Base-by-base conservation (phyloP, 2,113 vertebrate genomes). In the Falco punctatus region DNA sequence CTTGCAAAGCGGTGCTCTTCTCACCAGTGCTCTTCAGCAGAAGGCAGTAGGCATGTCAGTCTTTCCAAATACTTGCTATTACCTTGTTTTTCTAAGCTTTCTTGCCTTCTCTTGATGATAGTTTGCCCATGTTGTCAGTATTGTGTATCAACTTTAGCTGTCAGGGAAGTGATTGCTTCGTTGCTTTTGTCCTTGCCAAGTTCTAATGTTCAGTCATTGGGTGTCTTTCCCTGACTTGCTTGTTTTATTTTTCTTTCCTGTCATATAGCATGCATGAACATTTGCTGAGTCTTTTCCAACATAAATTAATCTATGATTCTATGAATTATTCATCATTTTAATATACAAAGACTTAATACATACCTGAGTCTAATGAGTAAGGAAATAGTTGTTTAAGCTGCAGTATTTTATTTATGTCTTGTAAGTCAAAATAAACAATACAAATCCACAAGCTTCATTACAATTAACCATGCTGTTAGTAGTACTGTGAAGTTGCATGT, bases 381-480 rank as follows among this genome's bases (percentile, higher is more conserved):
- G 82, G 58, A 94, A 90, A 74, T 71, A 67, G 40, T 89, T 94
- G 72, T 81, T 90, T 73, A 74, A 88, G 27, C 17, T 82, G 51
- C 58, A 65, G 30, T 49, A 46, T 62, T 83, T 92, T 49, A 81
- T 81, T 94, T 92, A 15, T 70, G 23, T 78, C 33, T 94, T 59
- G 52, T 55, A 88, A 61, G n/a, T 92, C 77, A 86, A 91, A 94
- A 92, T 91, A 89, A 96, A 89, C 61, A 89, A 10, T 57, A 28
- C 30, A 52, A 70, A 80, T 64, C 69, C 21, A 11, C 30, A 40
- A 52, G 61, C 22, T 84, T 24, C 24, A 9, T 75, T 86, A 40
- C 69, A 67, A 9, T 52, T 86, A 82, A 44, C 19, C 44, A 9
- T 59, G 40, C 15, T 58, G 55, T 11, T 35, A 55, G 26, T 57